Conservation (phyloP, 2,888 invertebrate species). For the Mycogona germanica region DNA sequence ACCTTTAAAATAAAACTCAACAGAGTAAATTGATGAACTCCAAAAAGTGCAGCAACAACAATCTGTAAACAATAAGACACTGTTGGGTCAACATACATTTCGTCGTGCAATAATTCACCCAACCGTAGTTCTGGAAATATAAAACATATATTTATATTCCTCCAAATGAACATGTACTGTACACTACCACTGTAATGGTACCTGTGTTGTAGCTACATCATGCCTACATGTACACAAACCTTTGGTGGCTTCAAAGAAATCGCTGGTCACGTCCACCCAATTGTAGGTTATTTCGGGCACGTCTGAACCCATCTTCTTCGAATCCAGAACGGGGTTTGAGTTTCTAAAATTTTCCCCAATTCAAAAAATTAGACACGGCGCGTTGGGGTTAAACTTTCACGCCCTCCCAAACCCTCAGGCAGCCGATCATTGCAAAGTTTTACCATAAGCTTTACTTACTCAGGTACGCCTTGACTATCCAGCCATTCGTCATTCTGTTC, state of each 20-base stretch:
- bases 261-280: slow-evolving; percentile 54
- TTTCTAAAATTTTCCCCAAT: too few relatives aligned
- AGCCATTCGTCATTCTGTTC: too few relatives aligned
- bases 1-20: slow-evolving; percentile 30
- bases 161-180: slow-evolving; percentile 12
- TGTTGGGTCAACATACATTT: slow-evolving; percentile 36
- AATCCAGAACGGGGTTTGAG: too few relatives aligned
- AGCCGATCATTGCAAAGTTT: too few relatives aligned
- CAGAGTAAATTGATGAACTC: neutral
- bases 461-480: too few relatives aligned
- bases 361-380: too few relatives aligned
- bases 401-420: too few relatives aligned
- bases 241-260: slow-evolving; percentile 49
- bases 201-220: neutral
- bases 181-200: neutral
- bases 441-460: too few relatives aligned
- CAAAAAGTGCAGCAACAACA: neutral
- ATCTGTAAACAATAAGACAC: neutral
- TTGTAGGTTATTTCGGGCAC: slow-evolving; percentile 25
- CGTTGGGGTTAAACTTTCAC: too few relatives aligned
- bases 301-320: slow-evolving; percentile 22
- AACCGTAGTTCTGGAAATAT: slow-evolving; percentile 53
- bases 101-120: slow-evolving; percentile 86
- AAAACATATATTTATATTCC: slow-evolving; percentile 19
- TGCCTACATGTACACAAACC: slow-evolving; percentile 31